Evolutionary conservation across 2,888 invertebrate genomes (phyloP).

Genomic region (Agonum fuliginosum): DNA sequence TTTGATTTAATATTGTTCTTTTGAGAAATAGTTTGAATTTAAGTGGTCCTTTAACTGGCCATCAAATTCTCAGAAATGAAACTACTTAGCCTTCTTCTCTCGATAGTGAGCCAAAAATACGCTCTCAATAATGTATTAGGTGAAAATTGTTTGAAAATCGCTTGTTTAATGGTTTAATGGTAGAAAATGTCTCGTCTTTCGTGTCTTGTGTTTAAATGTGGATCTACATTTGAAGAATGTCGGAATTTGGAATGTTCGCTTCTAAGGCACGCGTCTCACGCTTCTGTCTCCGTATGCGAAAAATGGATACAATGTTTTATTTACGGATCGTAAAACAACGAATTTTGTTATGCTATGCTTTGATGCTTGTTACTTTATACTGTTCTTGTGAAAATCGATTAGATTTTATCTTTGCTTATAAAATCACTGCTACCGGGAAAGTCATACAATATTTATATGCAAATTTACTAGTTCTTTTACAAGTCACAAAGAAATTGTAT

Average conservation of each 20-base stretch:
- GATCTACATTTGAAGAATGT: slow-evolving; percentile 42
- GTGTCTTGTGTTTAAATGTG: slow-evolving; percentile 9
- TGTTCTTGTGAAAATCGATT: slow-evolving; percentile 26
- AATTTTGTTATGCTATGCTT: slow-evolving; percentile 34
- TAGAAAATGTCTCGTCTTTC: slow-evolving; percentile 10
- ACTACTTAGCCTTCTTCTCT: too few relatives aligned
- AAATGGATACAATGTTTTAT: slow-evolving; percentile 49
- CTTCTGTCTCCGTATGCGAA: slow-evolving; percentile 37
- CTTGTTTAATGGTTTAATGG: slow-evolving; percentile 25
- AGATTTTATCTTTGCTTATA: slow-evolving; percentile 23
- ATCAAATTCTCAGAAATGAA: too few relatives aligned
- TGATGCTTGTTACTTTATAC: slow-evolving; percentile 26
- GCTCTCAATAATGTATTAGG: too few relatives aligned
- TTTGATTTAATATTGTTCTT: too few relatives aligned
- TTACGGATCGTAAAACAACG: slow-evolving; percentile 41
- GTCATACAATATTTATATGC: slow-evolving; percentile 25
- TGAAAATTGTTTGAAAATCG: neutral
- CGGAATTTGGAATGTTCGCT: slow-evolving; percentile 42
- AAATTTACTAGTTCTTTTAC: slow-evolving; percentile 12
- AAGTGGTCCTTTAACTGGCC: too few relatives aligned
- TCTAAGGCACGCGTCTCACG: slow-evolving; percentile 15
- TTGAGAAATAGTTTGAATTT: too few relatives aligned
- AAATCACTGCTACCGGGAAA: slow-evolving; percentile 19
- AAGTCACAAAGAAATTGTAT: slow-evolving; percentile 10
- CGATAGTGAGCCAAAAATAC: too few relatives aligned